A percentile compares a stretch with the other conserved stretches of the same genome.
Conservation (phyloP, 2,888 invertebrate species). For the Pyrrhia umbra region DNA sequence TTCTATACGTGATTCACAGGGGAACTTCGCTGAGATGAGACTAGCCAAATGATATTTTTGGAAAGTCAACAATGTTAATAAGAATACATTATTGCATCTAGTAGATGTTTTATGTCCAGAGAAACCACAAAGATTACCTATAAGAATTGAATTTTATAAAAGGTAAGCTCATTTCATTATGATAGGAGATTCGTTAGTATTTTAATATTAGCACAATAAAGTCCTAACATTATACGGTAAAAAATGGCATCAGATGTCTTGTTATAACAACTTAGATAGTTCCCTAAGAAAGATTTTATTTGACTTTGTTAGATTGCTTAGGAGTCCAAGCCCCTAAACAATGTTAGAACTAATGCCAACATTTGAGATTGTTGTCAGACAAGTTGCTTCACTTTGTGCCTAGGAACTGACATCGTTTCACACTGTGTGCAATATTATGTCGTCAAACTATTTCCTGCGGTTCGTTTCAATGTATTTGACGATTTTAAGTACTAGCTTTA, state of each 20-base stretch:
- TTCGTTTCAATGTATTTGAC: conserved; percentile 10
- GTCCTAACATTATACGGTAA: too few relatives aligned
- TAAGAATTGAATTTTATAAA: too few relatives aligned
- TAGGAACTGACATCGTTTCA: not conserved
- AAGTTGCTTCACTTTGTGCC: conserved; percentile 13
- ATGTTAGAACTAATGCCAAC: not conserved
- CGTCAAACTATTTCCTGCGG: conserved; percentile 21
- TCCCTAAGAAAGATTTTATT: not conserved
- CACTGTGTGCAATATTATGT: conserved; percentile 28
- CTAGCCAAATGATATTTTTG: not conserved
- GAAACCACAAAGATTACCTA: too few relatives aligned
- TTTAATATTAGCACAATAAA: too few relatives aligned
- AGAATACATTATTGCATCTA: too few relatives aligned
- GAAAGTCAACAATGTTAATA: too few relatives aligned
- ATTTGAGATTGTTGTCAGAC: not conserved
- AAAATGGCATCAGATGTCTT: not conserved
- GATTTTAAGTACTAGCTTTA: conserved; percentile 15
- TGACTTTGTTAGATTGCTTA: not conserved
- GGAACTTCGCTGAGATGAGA: not conserved
- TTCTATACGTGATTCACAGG: not conserved
- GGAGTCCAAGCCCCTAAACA: not conserved
- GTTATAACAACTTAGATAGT: not conserved
- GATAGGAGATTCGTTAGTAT: too few relatives aligned
- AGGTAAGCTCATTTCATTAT: too few relatives aligned
- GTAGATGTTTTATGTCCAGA: too few relatives aligned